Base-by-base conservation (phyloP, 2,113 vertebrate genomes). In the Salminus brasiliensis region DNA sequence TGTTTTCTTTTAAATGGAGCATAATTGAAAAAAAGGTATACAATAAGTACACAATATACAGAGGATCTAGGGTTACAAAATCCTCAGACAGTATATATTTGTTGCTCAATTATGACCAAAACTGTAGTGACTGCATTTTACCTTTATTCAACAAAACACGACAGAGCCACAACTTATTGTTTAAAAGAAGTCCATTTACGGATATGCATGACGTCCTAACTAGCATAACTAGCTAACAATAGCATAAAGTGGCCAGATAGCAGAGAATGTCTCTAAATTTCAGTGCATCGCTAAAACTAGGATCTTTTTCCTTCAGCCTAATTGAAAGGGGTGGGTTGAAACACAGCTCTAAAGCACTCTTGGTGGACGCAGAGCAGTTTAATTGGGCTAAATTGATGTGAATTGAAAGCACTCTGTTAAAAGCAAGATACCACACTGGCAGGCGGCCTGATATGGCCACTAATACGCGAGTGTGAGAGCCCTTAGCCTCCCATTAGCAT, bases 341-440 rank as follows among this genome's bases (percentile, higher is more conserved):
- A 85, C 78, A 69, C 74, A 79, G 81, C 81, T 83, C 82, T 85
- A 84, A 88, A 90, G 87, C 82, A 79, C 87, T 90, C 84, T 85
- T 32, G 45, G 81, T 83, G 63, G 81, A 92, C 73, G 81, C 85
- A 88, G 87, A 89, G 78, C 87, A 84, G 74, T 87, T 90, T 90
- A 90, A 92, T 90, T 91, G 89, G 87, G 83, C 87, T 89, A 91
- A 92, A 92, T 91, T 88, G 88, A 86, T 89, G 85, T 90, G 88
- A 90, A 91, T 92, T 90, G 87, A 89, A 91, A 86, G 85, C 72
- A 81, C 88, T 91, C 87, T 83, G 87, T 91, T 89, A 83, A 89
- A 90, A 88, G 83, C 80, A 83, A 87, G 89, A 86, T 86, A 85
- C 65, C 69, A 78, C 47, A 73, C 76, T 80, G 86, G 85, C 88